Evolutionary conservation across 2,113 vertebrate genomes (phyloP).

Genomic region (human): DNA sequence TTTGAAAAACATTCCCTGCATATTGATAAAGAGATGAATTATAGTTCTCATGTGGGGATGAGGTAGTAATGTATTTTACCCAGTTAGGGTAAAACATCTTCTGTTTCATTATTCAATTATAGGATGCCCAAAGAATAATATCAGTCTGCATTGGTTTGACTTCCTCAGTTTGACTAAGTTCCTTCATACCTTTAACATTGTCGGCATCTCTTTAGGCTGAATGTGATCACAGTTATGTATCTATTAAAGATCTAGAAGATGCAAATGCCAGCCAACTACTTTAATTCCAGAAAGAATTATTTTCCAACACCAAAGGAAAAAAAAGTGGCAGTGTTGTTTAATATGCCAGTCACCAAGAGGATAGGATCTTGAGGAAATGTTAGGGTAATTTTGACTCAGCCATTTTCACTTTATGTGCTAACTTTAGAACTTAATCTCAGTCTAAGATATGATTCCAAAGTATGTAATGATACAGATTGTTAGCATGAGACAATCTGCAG

Average conservation of each 20-base stretch:
- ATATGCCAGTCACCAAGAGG: neutral
- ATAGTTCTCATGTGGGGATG: neutral
- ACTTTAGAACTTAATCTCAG: slow-evolving; percentile 36
- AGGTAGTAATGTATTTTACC: neutral
- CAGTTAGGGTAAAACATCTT: neutral
- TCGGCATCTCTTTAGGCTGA: neutral
- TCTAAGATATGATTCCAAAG: neutral
- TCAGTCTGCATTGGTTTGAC: neutral
- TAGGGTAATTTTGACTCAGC: neutral
- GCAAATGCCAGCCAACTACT: neutral
- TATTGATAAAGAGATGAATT: neutral
- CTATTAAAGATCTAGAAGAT: neutral
- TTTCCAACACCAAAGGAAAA: neutral
- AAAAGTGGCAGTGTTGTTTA: neutral
- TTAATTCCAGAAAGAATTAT: slow-evolving; percentile 32
- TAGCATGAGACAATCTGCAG: neutral
- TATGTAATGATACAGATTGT: neutral
- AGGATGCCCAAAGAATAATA: neutral
- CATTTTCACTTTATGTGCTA: slow-evolving; percentile 28
- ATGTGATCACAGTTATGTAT: neutral
- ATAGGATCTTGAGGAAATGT: neutral
- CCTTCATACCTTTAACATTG: neutral
- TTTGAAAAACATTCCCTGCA: neutral
- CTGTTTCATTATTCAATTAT: neutral
- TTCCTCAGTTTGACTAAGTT: neutral